phyloP scores from a whole-genome alignment of 2,797 vertebrate species.

The Rachycentron canadum region DNA sequence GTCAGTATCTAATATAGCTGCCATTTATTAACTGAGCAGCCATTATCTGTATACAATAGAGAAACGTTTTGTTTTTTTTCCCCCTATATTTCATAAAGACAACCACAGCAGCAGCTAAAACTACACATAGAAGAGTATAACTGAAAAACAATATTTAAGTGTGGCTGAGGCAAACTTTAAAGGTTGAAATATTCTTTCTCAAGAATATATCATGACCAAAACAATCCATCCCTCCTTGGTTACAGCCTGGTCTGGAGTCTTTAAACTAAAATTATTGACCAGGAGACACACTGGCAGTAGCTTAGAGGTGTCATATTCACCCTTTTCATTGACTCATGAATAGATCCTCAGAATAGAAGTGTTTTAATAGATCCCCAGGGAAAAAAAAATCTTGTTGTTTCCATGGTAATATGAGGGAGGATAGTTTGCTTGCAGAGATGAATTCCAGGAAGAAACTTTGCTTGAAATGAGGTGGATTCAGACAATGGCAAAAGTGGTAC shows the following conservation, averaged over 20 bases:
- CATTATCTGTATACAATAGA: background rate
- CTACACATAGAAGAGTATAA: background rate
- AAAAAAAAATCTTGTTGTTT: conserved; percentile 75
- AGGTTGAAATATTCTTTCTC: background rate
- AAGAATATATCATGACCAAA: background rate
- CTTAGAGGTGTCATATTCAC: conserved; percentile 57
- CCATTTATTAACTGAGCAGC: background rate
- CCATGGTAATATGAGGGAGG: conserved; percentile 81
- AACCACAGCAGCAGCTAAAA: background rate
- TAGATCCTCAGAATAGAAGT: conserved; percentile 66
- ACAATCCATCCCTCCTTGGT: background rate
- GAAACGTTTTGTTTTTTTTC: background rate
- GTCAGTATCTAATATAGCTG: background rate
- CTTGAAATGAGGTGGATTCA: conserved; percentile 64
- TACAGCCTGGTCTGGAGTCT: conserved; percentile 8
- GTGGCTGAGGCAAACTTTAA: background rate
- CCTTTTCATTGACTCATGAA: conserved; percentile 67
- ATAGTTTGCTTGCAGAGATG: conserved; percentile 45
- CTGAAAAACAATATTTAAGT: background rate
- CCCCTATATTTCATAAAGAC: background rate
- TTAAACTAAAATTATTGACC: conserved; percentile 52
- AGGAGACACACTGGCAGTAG: conserved; percentile 39
- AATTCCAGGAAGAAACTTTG: conserved; percentile 68
- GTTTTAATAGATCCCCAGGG: conserved; percentile 71
- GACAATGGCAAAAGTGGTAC: conserved; percentile 23